Evolutionary conservation across 2,797 vertebrate species (phyloP).

Genomic region (Lithobates sylvaticus): DNA sequence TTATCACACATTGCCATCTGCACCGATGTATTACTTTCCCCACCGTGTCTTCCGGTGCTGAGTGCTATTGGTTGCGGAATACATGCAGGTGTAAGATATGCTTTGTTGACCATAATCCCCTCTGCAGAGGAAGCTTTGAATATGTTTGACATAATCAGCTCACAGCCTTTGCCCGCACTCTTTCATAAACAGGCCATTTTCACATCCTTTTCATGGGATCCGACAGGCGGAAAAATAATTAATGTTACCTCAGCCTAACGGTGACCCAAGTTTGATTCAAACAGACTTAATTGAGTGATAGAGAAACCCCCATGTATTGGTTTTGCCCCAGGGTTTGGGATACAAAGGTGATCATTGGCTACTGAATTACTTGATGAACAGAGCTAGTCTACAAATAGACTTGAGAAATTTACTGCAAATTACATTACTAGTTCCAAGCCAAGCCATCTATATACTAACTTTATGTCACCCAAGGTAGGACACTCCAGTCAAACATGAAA

Average conservation of each 20-base stretch:
- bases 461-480: too few relatives aligned
- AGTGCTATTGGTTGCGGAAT: slow-evolving; percentile 80
- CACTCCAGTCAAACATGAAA: too few relatives aligned
- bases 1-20: neutral
- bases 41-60: slow-evolving; percentile 68
- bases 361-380: neutral
- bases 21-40: neutral
- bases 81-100: slow-evolving; percentile 92
- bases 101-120: slow-evolving; percentile 95
- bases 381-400: too few relatives aligned
- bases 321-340: slow-evolving; percentile 67
- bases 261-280: slow-evolving; percentile 91
- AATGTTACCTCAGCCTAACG: slow-evolving; percentile 96
- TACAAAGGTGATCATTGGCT: slow-evolving; percentile 9
- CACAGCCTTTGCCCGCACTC: slow-evolving; percentile 86
- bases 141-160: slow-evolving; percentile 96
- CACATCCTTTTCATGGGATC: slow-evolving; percentile 91
- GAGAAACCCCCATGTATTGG: slow-evolving; percentile 75
- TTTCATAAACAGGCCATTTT: slow-evolving; percentile 88
- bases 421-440: too few relatives aligned
- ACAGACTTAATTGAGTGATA: slow-evolving; percentile 90
- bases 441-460: too few relatives aligned
- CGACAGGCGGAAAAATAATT: slow-evolving; percentile 99
- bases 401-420: too few relatives aligned
- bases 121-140: slow-evolving; percentile 88